Conservation (phyloP, 37 sponge, comb jelly and placozoan genomes). For the Amphimedon queenslandica region DNA sequence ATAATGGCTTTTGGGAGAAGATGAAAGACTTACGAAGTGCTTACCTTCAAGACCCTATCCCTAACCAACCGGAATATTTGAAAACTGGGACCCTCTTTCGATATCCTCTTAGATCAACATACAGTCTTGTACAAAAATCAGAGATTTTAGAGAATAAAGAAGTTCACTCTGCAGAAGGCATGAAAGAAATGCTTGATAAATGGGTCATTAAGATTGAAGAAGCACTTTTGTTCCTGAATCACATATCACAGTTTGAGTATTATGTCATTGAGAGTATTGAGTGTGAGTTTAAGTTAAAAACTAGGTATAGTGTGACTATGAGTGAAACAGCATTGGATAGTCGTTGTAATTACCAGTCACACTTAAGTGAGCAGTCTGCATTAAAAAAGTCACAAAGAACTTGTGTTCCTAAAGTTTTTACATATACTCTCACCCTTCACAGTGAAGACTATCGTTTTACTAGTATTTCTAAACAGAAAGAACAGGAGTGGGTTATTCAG, state of each 20-base stretch:
- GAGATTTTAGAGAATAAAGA: no score
- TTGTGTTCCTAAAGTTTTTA: neutral
- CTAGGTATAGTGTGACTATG: neutral
- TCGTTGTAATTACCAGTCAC: no score
- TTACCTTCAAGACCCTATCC: neutral
- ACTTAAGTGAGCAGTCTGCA: no score
- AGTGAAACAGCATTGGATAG: neutral
- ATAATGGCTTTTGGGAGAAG: slow-evolving; percentile 30
- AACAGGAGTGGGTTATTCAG: slow-evolving; percentile 14
- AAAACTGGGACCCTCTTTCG: slow-evolving; percentile 57
- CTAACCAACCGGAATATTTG: neutral
- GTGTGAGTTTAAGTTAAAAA: no score
- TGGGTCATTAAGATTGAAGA: slow-evolving; percentile 53
- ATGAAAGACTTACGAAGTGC: slow-evolving; percentile 44
- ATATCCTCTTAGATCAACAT: slow-evolving; percentile 59
- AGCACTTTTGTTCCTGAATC: slow-evolving; percentile 51
- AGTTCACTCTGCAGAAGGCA: no score
- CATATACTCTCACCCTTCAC: neutral
- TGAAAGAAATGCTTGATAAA: slow-evolving; percentile 11
- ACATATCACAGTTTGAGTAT: slow-evolving; percentile 36
- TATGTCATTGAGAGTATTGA: slow-evolving; percentile 54
- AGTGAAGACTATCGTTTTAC: neutral
- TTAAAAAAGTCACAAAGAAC: no score
- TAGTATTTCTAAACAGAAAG: neutral
- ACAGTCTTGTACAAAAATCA: no score